phyloP scores from a whole-genome alignment of 2,113 vertebrate species.

The Ophiodon elongatus region DNA sequence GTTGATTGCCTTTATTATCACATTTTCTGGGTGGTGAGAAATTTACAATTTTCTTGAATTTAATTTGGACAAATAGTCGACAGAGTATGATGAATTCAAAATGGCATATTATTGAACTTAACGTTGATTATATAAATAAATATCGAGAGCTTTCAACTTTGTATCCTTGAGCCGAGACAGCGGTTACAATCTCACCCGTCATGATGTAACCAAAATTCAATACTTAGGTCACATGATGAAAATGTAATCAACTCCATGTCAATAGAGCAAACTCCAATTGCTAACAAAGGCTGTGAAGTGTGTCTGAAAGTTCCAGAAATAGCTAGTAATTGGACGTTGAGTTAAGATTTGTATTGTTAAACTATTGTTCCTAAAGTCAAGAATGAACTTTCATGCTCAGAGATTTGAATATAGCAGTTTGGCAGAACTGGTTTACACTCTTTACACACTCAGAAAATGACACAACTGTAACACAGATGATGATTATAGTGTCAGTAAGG shows the following conservation, averaged over 20 bases:
- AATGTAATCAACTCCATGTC: background rate
- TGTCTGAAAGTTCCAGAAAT: background rate
- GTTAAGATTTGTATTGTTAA: too few relatives aligned
- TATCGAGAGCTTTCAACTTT: slow-evolving; percentile 1
- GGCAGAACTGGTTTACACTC: background rate
- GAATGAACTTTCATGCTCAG: too few relatives aligned
- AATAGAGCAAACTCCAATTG: background rate
- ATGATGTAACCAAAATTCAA: background rate
- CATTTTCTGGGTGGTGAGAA: background rate
- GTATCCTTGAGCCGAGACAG: background rate
- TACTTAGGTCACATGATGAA: background rate
- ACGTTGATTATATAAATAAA: background rate
- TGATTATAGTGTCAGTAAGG: background rate
- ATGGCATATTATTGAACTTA: background rate
- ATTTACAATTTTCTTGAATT: background rate
- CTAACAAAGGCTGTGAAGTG: background rate
- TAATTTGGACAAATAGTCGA: background rate
- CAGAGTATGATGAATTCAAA: background rate
- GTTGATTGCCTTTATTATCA: background rate
- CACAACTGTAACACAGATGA: background rate
- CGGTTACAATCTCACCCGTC: background rate
- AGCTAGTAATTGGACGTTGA: too few relatives aligned
- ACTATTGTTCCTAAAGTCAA: too few relatives aligned
- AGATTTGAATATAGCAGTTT: too few relatives aligned
- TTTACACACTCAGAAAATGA: background rate